These are phyloP conservation scores for Morone chrysops DNA, from an alignment of 2,113 vertebrate genomes.

Conservation along the genomic window DNA sequence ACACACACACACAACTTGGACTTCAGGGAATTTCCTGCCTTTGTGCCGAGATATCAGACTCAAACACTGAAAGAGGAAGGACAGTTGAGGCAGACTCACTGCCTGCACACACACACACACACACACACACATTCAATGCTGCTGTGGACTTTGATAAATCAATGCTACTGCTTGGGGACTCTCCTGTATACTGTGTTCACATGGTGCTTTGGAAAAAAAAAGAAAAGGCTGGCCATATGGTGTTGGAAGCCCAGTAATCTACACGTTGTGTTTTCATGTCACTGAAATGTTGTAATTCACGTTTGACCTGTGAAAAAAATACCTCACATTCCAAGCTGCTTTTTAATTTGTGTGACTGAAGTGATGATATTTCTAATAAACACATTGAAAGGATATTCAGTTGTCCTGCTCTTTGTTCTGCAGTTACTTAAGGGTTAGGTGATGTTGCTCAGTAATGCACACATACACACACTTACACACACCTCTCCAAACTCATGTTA, in stretches of 20 bases:
- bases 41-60: constrained; percentile 14
- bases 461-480: neutral
- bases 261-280: constrained; percentile 24
- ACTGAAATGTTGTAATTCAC: constrained; percentile 32
- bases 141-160: constrained; percentile 71
- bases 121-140: constrained; percentile 46
- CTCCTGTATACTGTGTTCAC: constrained; percentile 48
- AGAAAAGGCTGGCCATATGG: neutral
- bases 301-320: constrained; percentile 40
- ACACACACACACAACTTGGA: neutral
- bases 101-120: neutral
- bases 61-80: constrained; percentile 54
- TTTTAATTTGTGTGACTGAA: constrained; percentile 15
- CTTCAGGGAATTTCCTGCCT: constrained; percentile 67
- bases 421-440: neutral
- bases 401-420: constrained; percentile 33
- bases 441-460: neutral
- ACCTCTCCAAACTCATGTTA: neutral
- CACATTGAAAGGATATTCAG: constrained; percentile 7
- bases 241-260: constrained; percentile 8
- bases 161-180: constrained; percentile 57
- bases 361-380: constrained; percentile 73
- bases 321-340: constrained; percentile 78
- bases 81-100: constrained; percentile 21
- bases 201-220: constrained; percentile 30